phyloP scores from a whole-genome alignment of 2,113 vertebrate genomes.

The Megatriorchis doriae region DNA sequence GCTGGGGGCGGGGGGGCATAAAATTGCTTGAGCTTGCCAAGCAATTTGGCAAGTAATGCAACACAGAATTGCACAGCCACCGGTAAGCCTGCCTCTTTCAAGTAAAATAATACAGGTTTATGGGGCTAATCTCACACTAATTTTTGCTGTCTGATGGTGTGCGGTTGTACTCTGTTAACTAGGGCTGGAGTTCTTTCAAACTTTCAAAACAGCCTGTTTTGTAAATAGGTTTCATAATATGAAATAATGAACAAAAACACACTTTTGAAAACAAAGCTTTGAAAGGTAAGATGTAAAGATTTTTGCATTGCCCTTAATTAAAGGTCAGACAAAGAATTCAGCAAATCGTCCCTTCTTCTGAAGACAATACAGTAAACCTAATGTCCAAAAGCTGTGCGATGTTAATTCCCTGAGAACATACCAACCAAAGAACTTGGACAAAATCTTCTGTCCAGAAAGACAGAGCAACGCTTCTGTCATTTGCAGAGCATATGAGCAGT shows the following conservation, averaged over 20 bases:
- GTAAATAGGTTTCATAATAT: not conserved
- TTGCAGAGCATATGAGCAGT: not conserved
- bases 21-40: not conserved
- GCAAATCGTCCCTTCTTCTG: not conserved
- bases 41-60: not conserved
- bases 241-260: not conserved
- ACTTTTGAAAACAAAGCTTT: not conserved
- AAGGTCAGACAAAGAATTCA: not conserved
- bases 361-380: not conserved
- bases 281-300: not conserved
- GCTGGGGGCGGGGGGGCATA: not conserved
- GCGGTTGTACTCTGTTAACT: accelerated
- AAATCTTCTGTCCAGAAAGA: not conserved
- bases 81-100: slow-evolving; percentile 20
- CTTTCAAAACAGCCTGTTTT: not conserved
- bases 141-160: not conserved
- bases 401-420: not conserved
- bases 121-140: slow-evolving; percentile 32
- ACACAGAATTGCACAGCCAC: not conserved
- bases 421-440: not conserved
- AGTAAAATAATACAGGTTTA: not conserved
- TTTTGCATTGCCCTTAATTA: not conserved
- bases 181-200: not conserved
- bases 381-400: not conserved
- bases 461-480: not conserved